These are phyloP conservation scores for Crocodylus rhombifer DNA, from an alignment of 2,797 vertebrate species.

Conservation along the genomic window DNA sequence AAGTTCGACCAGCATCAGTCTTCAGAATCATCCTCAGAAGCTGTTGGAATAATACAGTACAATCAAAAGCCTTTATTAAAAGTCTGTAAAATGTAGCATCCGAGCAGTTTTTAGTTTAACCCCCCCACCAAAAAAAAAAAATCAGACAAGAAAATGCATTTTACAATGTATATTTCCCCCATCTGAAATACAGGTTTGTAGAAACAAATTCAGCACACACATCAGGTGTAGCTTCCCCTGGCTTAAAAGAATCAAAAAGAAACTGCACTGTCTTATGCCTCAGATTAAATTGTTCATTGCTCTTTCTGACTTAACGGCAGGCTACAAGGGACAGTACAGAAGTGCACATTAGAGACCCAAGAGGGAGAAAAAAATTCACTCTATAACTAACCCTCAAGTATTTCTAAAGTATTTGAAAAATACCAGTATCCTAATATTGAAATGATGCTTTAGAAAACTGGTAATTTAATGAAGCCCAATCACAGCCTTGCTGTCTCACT, in stretches of 20 bases:
- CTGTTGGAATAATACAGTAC: constrained; percentile 81
- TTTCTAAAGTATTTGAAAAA: background rate
- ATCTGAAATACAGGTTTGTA: background rate
- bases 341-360: too few relatives aligned
- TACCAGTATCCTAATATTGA: background rate
- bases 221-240: constrained; percentile 20
- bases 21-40: constrained; percentile 90
- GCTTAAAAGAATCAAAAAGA: background rate
- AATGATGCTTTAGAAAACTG: too few relatives aligned
- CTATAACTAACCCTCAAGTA: background rate
- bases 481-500: background rate
- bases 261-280: constrained; percentile 37
- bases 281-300: constrained; percentile 24
- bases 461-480: background rate
- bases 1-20: constrained; percentile 81
- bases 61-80: constrained; percentile 62
- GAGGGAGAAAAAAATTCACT: too few relatives aligned
- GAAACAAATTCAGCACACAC: background rate
- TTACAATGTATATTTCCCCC: background rate
- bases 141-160: background rate
- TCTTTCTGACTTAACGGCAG: constrained; percentile 27
- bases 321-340: background rate
- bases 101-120: background rate
- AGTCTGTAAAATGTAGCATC: background rate
- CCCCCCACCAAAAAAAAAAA: background rate